These are phyloP conservation scores for Nasonia giraulti DNA, from an alignment of 1,140 invertebrate species.

Conservation along the genomic window DNA sequence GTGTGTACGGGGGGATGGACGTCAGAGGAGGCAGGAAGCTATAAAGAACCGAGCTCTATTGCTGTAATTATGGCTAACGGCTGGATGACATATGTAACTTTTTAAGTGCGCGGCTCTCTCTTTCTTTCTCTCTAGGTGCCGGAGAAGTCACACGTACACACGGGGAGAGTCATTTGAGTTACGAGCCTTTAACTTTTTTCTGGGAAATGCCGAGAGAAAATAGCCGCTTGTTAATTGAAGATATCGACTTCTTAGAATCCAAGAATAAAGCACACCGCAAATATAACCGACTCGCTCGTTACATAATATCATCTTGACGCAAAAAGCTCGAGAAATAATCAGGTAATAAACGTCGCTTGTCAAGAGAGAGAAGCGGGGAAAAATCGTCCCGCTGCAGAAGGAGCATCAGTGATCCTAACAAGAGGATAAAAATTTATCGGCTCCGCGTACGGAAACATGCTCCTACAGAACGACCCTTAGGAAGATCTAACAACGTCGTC, in stretches of 20 bases:
- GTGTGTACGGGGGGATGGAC: neutral
- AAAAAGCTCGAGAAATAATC: neutral
- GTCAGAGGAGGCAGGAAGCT: neutral
- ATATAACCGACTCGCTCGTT: no score
- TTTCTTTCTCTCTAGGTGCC: neutral
- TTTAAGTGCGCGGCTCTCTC: neutral
- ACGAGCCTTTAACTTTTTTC: neutral
- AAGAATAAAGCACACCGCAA: no score
- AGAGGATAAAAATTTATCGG: constrained; percentile 19
- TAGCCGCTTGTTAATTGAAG: neutral
- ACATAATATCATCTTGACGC: neutral
- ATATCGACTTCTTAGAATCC: neutral
- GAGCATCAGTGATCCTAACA: constrained; percentile 10
- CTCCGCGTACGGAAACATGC: neutral
- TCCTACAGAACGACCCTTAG: neutral
- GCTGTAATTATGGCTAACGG: constrained; percentile 2
- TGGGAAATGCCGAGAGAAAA: no score
- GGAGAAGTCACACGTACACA: neutral
- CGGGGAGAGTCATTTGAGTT: neutral
- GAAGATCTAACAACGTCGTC: neutral
- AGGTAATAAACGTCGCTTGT: no score
- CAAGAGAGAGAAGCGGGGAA: no score
- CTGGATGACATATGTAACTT: neutral
- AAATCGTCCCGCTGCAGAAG: neutral
- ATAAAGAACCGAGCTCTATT: neutral